Conservation (phyloP, 64 coral and sea anemone genomes). For the Montipora cactus region DNA sequence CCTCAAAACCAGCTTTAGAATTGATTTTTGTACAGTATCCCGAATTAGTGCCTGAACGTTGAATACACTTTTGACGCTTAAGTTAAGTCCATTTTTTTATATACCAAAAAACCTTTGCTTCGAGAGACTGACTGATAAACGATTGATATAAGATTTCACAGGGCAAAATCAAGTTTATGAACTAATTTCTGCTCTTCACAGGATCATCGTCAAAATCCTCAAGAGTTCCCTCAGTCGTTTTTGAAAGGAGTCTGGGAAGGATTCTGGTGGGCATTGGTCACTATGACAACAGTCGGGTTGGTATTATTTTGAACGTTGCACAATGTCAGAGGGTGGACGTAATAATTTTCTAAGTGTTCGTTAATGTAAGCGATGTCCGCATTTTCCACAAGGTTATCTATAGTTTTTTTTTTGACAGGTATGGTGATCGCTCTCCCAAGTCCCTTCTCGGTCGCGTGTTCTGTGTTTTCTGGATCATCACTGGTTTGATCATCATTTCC, state of each 20-base stretch:
- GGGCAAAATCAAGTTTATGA: no score
- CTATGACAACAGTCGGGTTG: constrained; percentile 96
- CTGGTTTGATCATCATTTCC: constrained; percentile 84
- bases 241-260: constrained; percentile 92
- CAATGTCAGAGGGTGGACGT: not conserved
- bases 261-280: constrained; percentile 97
- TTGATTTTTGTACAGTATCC: no score
- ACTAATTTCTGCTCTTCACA: not conserved
- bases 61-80: no score
- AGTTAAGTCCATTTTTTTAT: no score
- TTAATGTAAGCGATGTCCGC: not conserved
- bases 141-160: not conserved
- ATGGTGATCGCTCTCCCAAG: constrained; percentile 93
- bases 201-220: constrained; percentile 90
- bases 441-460: constrained; percentile 89
- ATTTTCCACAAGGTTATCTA: not conserved
- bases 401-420: constrained; percentile 26
- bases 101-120: not conserved
- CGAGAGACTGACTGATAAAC: not conserved
- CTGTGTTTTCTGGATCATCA: constrained; percentile 92
- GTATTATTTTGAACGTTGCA: not conserved
- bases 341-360: no score
- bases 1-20: no score
- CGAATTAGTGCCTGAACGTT: no score
- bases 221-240: constrained; percentile 88